Conservation (phyloP, 2,797 vertebrate genomes). For the Morelia viridis region DNA sequence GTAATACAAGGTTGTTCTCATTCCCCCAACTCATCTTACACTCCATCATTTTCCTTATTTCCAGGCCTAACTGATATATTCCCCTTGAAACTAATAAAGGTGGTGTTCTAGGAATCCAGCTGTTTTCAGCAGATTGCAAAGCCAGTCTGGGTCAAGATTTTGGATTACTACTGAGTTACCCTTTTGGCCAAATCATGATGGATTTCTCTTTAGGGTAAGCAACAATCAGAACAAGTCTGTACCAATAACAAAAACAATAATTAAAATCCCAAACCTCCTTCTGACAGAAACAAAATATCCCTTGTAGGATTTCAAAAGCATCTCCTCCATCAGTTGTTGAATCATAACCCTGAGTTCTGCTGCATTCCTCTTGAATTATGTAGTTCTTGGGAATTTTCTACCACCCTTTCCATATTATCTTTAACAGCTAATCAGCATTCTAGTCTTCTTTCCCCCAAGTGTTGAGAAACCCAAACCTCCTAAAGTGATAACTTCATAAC, state of each 20-base stretch:
- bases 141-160: slow-evolving; percentile 27
- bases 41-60: background rate
- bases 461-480: slow-evolving; percentile 65
- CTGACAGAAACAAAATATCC: background rate
- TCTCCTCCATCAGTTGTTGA: slow-evolving; percentile 14
- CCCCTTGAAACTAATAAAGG: slow-evolving; percentile 60
- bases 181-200: slow-evolving; percentile 41
- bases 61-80: background rate
- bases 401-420: slow-evolving; percentile 40
- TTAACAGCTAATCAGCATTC: slow-evolving; percentile 62
- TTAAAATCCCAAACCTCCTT: background rate
- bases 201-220: slow-evolving; percentile 46
- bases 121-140: slow-evolving; percentile 58
- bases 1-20: slow-evolving; percentile 62
- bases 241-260: background rate
- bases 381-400: slow-evolving; percentile 36
- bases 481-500: slow-evolving; percentile 56
- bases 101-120: slow-evolving; percentile 55
- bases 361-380: slow-evolving; percentile 47
- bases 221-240: slow-evolving; percentile 25
- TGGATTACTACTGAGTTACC: slow-evolving; percentile 64
- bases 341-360: slow-evolving; percentile 22
- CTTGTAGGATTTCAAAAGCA: background rate
- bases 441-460: slow-evolving; percentile 51
- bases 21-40: slow-evolving; percentile 66